phyloP scores from a whole-genome alignment of 2,113 vertebrate species.

The Stegastes partitus region DNA sequence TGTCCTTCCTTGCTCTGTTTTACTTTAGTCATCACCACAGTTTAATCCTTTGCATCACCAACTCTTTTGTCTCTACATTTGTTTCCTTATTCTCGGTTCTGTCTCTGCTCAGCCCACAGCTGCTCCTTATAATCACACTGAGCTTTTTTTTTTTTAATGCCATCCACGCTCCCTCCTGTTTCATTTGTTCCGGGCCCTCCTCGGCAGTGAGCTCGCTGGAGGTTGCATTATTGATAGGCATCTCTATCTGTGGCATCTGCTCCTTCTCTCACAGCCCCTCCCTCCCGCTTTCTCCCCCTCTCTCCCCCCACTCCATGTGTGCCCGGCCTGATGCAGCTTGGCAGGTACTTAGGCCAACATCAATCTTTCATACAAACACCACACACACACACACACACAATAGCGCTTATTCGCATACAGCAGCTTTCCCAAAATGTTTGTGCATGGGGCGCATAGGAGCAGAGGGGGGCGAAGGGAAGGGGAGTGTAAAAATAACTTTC shows the following conservation, averaged over 20 bases:
- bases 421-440: constrained; percentile 69
- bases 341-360: constrained; percentile 80
- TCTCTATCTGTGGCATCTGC: constrained; percentile 83
- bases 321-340: constrained; percentile 72
- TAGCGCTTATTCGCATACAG: constrained; percentile 51
- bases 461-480: constrained; percentile 40
- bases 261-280: constrained; percentile 48
- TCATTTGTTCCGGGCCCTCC: constrained; percentile 37
- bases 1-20: background rate
- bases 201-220: constrained; percentile 59
- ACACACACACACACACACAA: constrained; percentile 39
- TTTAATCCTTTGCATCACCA: background rate
- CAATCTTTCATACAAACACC: constrained; percentile 78
- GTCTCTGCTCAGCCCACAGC: constrained; percentile 1
- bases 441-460: constrained; percentile 34
- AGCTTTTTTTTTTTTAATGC: constrained; percentile 13
- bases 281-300: background rate
- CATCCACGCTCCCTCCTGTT: background rate
- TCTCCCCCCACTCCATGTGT: constrained; percentile 47
- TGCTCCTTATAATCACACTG: constrained; percentile 29
- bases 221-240: constrained; percentile 87
- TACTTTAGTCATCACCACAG: background rate
- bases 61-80: background rate
- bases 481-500: constrained; percentile 75
- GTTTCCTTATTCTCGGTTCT: background rate